Base-by-base conservation (phyloP, 2,113 vertebrate species). In the Eretmochelys imbricata region DNA sequence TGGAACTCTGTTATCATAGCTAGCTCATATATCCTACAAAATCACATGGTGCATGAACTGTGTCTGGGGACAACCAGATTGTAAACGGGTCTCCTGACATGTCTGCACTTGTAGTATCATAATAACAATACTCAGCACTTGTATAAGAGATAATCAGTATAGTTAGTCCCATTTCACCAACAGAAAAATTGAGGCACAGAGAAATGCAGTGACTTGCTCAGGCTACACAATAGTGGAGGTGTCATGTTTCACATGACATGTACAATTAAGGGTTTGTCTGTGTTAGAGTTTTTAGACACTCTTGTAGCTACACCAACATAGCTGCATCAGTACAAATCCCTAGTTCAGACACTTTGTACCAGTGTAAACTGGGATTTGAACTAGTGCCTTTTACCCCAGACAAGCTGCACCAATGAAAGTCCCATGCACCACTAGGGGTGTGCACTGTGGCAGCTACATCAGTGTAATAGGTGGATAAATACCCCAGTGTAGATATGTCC, bases 261-360 rank as follows among this genome's bases (percentile, higher is more conserved):
- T 57, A 54, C 90, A 93, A 90, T 54, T 59, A 48, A 91, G 72
- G 3, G 84, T 69, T 75, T 91, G 22, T 65, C 91, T 83, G 62
- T 19, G 11, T 1, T 48, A 51, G 14, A 76, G 88, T 91, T 85
- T 78, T 72, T 83, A 72, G 87, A 48, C 82, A 12, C 81, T 51
- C 42, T 24, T 3, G 1, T 81, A 83, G 31, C 65, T 69, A 69
- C 65, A 38, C 8, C 35, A 69, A 69, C 65, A 38, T 59, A 29
- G 57, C 31, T 84, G 75, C 16, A 35, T 92, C 53, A 38, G 10
- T 65, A 31, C 3, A 80, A 72, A 14, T 80, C 62, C 80, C 24
- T 3, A 25, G 65, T 0, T 6, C 8, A 13, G 87, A 1, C 1
- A 0, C 54, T 65, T 59, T 80, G 82, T 35, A 82, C 50, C 2